phyloP scores from a whole-genome alignment of 2,797 vertebrate genomes.

The Rhabdophis nuchalis region DNA sequence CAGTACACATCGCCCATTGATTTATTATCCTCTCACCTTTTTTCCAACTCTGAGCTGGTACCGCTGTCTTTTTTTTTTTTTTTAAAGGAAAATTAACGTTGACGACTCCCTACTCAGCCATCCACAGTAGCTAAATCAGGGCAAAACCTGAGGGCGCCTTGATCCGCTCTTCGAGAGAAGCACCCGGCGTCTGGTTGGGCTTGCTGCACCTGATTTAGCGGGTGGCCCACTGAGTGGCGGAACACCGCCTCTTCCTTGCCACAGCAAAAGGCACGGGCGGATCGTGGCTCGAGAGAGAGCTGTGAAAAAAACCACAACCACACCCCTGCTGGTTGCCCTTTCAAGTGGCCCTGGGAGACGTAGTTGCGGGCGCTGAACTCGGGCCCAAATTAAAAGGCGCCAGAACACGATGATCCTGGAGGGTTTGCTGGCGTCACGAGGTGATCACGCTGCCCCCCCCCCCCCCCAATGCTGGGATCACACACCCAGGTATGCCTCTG shows the following conservation, averaged over 20 bases:
- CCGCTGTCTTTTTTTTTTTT: too few species aligned
- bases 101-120: background rate
- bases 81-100: background rate
- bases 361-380: too few species aligned
- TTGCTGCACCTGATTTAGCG: background rate
- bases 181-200: background rate
- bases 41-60: background rate
- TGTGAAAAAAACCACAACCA: background rate
- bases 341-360: too few species aligned
- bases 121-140: conserved; percentile 54
- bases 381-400: too few species aligned
- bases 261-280: too few species aligned
- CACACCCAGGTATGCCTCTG: too few species aligned
- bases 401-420: too few species aligned
- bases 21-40: background rate
- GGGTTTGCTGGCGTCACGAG: too few species aligned
- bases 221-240: fast-evolving
- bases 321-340: fast-evolving
- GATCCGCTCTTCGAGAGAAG: background rate
- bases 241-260: fast-evolving
- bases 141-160: conserved; percentile 53
- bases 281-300: background rate
- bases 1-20: background rate
- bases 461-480: too few species aligned
- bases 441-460: too few species aligned